Percentiles rank a stretch among this genome's conserved stretches.
These are phyloP conservation scores for Dasyprocta punctata DNA, from an alignment of 2,113 vertebrate species.

Conservation along the genomic window DNA sequence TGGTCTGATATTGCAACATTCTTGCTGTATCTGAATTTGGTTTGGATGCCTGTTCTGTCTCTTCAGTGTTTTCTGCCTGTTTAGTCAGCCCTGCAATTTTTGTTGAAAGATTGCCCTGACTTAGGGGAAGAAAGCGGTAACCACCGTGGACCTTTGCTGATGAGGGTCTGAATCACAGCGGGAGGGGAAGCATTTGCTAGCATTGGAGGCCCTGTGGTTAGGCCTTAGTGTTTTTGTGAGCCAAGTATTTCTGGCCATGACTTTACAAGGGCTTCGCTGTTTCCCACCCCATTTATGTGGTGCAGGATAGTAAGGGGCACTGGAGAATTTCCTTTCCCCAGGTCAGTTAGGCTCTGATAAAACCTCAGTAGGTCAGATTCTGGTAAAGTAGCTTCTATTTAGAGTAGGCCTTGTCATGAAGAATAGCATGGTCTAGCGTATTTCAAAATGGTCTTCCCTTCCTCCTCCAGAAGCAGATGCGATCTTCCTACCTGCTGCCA, in stretches of 20 bases:
- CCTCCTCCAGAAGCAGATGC: neutral
- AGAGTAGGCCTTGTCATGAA: neutral
- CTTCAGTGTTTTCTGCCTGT: neutral
- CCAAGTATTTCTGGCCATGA: neutral
- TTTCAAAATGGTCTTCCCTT: neutral
- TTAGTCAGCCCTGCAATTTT: neutral
- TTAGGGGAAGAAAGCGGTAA: neutral
- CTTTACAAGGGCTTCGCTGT: neutral
- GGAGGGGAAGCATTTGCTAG: neutral
- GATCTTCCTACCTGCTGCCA: too few species aligned
- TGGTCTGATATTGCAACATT: neutral
- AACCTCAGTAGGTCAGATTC: neutral
- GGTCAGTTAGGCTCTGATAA: neutral
- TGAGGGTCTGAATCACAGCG: neutral
- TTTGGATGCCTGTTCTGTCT: neutral
- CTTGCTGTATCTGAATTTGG: neutral
- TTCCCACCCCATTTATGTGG: neutral
- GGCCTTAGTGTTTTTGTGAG: neutral
- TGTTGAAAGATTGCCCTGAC: neutral
- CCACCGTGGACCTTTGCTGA: neutral
- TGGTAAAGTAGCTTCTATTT: neutral
- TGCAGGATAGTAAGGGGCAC: neutral
- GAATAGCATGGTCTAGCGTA: neutral
- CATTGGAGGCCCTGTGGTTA: neutral
- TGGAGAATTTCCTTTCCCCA: neutral